Evolutionary conservation across 2,797 vertebrate genomes (phyloP).

Genomic region (Ciconia nigra): DNA sequence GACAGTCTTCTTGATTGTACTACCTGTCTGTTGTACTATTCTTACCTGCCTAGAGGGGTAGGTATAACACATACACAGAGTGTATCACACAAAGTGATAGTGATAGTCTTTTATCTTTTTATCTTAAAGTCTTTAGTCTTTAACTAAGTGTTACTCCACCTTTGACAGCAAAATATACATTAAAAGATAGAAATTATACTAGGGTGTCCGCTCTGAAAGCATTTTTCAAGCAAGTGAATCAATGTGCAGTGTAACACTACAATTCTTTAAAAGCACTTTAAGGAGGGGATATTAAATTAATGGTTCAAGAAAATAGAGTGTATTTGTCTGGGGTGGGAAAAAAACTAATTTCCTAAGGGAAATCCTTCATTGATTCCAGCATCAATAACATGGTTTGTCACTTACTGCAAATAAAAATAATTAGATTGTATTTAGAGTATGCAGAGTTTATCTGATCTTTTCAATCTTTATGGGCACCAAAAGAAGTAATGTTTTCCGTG

Average conservation of each 20-base stretch:
- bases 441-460: background rate
- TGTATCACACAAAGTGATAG: background rate
- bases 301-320: background rate
- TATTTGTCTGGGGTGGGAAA: background rate
- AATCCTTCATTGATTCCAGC: background rate
- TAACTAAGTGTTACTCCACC: background rate
- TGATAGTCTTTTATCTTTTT: background rate
- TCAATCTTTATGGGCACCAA: background rate
- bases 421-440: background rate
- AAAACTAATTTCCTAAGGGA: background rate
- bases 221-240: background rate
- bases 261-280: constrained; percentile 16
- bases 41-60: background rate
- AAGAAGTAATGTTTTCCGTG: background rate
- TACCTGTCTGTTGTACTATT: background rate
- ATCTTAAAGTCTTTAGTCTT: background rate
- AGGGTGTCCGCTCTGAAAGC: background rate
- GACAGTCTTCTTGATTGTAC: background rate
- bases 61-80: background rate
- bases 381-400: constrained; percentile 17
- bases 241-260: background rate
- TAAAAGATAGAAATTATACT: background rate
- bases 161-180: background rate
- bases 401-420: constrained; percentile 52
- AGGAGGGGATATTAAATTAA: constrained; percentile 38